Evolutionary conservation across 1,140 invertebrate genomes (phyloP), one percentile per base, ranked within the genome.

Genomic region (Macrocentrus cingulum): DNA sequence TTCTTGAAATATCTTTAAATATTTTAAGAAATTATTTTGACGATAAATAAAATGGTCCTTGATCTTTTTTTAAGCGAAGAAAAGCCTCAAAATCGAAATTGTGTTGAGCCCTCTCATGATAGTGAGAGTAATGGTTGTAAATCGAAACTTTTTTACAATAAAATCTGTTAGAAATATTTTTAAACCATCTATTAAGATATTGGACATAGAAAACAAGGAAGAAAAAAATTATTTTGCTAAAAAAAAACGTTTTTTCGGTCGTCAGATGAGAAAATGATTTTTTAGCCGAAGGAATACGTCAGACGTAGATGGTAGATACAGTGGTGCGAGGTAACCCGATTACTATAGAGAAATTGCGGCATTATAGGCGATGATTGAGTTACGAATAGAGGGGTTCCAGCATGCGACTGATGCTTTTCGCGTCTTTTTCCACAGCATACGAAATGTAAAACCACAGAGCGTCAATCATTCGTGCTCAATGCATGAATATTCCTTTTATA

Each of bases 301-400:
- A 20, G 56, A 18, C 8, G 23, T 49, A 56, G 59, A 64, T 62
- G n/a, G 56, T 58, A 64, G 57, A 48, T 56, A 56, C 55, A 32
- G 51, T 59, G 60, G 62, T 57, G 57, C 66, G 67, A 51, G 65
- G 72, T 76, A 78, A 78, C 70, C 59, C 57, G 74, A 78, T 77
- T 78, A 78, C 68, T 67, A 68, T 71, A 62, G 67, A 77, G 76
- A 76, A 78, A 78, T 78, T 77, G 76, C 75, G 67, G 75, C 74
- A 77, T 78, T 78, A 78, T 77, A 70, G 75, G 66, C 65, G 59
- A 66, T 77, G 74, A 78, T 78, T 76, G 74, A 74, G 74, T 78
- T 78, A 76, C 67, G 64, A 57, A 68, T 67, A 67, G 63, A 66
- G 65, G 67, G 68, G 63, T 65, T 62, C 57, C 59, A 64, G 66